Conservation (phyloP, 2,797 vertebrate genomes). For the Poecilia velifera region DNA sequence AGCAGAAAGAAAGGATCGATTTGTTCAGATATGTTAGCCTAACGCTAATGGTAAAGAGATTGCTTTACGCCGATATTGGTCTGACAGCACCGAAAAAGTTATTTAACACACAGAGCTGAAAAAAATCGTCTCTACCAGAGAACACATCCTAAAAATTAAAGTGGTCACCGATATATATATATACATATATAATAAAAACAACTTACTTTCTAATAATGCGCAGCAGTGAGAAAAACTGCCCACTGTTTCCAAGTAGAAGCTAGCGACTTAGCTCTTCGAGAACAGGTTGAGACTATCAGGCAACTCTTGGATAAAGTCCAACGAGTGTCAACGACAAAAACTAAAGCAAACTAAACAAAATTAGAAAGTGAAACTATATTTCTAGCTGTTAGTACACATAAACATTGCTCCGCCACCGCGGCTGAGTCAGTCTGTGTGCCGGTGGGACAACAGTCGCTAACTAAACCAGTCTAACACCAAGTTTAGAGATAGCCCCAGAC, state of each 20-base stretch:
- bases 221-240: conserved; percentile 42
- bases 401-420: not conserved
- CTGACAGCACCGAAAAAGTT: conserved; percentile 22
- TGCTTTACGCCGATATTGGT: conserved; percentile 43
- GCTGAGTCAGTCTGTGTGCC: conserved; percentile 42
- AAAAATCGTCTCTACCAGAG: not conserved
- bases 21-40: conserved; percentile 22
- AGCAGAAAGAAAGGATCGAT: not conserved
- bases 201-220: conserved; percentile 60
- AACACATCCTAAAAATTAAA: not conserved
- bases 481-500: conserved; percentile 25
- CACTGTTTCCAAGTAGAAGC: conserved; percentile 42
- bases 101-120: not conserved
- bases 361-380: not conserved
- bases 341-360: not conserved
- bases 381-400: not conserved
- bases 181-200: not conserved
- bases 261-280: conserved; percentile 57
- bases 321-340: not conserved
- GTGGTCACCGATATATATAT: no score
- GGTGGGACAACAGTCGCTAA: conserved; percentile 53
- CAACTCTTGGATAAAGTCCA: conserved; percentile 5
- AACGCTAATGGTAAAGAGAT: conserved; percentile 32
- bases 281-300: conserved; percentile 53
- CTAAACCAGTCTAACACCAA: conserved; percentile 54